Base-by-base conservation (phyloP, 2,888 invertebrate species). In the Sylvicola cinctus region DNA sequence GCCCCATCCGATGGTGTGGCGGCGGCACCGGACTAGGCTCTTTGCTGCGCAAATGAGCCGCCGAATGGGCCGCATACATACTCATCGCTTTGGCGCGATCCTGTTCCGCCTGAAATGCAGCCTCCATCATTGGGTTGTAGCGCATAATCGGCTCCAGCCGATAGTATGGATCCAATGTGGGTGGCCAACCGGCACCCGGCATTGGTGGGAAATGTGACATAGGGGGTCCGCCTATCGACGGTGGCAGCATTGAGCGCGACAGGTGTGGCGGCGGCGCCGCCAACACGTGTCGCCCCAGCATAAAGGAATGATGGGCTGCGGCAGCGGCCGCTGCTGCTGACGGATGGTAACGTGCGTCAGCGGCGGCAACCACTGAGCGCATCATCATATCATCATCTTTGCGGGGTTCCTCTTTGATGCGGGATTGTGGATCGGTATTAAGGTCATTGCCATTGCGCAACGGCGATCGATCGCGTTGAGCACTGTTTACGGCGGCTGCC, bases 91-190 rank as follows among this genome's bases (percentile, higher is more conserved):
- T 81, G 29, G 73, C 76, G 39, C 80, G 70, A 52, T 81, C 76
- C 46, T 81, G 80, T 49, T 80, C 79, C 31, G 72, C 76, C 36
- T 78, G 65, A 49, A 75, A 70, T 14, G 77, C 77, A 11, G 74
- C 78, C 45, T 80, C 79, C 61, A 83, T 71, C 23, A 83, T 60
- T 14, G 81, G 79, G 51, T 78, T 79, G 53, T 78, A 80, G 36
- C 79, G 68, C 53, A 74, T 60, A 41, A 80, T 64, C 28, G 76
- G 73, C 50, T 76, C 76, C 48, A 66, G 67, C 25, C 68, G 55
- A 54, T 76, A 79, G 48, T 75, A 77, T 10, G 74, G 73, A 54
- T 76, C 74, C 10, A 42, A 15, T 12, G 41, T 37, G 38, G 56
- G 49, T 16, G 50, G 44, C 70, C 70, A 69, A 13, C 51, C 49